Percentiles rank a stretch among this genome's conserved stretches.
Conservation (phyloP, 2,113 vertebrate genomes). For the Malaclemys terrapin region DNA sequence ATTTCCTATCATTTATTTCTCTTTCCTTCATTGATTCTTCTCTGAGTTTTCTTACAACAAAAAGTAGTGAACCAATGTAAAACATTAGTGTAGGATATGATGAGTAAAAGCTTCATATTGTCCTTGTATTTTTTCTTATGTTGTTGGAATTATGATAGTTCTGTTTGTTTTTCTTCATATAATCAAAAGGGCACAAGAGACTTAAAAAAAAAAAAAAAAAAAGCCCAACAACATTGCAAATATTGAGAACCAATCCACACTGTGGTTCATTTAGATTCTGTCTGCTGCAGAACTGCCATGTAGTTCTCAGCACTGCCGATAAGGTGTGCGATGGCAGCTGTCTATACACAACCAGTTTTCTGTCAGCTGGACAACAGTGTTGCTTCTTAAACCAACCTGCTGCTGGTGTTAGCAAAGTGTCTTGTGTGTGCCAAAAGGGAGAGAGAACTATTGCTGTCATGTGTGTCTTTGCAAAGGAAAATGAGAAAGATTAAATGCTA, state of each 20-base stretch:
- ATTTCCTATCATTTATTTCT: neutral
- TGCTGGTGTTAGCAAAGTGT: neutral
- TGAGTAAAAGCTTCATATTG: neutral
- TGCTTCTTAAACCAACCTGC: neutral
- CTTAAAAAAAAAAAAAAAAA: neutral
- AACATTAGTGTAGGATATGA: neutral
- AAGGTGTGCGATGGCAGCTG: neutral
- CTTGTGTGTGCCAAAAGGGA: neutral
- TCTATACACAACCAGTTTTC: neutral
- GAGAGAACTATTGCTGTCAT: neutral
- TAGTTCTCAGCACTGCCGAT: neutral
- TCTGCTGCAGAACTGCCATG: neutral
- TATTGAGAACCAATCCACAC: neutral
- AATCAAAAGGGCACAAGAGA: neutral
- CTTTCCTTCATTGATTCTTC: neutral
- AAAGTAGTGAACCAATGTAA: neutral
- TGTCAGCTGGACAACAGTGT: neutral
- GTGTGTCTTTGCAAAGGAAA: neutral
- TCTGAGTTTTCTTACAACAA: neutral
- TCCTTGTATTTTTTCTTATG: neutral
- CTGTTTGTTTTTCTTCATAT: neutral
- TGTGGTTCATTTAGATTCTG: neutral
- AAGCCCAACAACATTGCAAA: neutral
- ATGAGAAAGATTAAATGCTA: neutral
- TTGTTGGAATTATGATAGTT: neutral